phyloP scores from a whole-genome alignment of 2,797 vertebrate genomes.

The Toxotes lorentzi region DNA sequence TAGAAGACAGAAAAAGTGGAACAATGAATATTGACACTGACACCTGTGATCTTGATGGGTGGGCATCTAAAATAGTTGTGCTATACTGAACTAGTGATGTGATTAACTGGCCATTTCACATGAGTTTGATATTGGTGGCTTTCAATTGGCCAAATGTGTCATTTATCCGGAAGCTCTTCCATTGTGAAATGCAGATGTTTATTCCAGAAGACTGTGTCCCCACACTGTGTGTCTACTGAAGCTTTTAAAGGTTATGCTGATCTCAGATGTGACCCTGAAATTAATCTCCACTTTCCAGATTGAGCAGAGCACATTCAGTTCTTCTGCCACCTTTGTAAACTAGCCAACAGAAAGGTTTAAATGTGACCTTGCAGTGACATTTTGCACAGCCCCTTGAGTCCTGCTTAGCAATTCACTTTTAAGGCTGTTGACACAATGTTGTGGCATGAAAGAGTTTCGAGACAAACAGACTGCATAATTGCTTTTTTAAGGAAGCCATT shows the following conservation, averaged over 20 bases:
- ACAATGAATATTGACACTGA: constrained; percentile 10
- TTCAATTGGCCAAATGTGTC: constrained; percentile 33
- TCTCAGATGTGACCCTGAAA: constrained; percentile 41
- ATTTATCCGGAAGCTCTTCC: constrained; percentile 29
- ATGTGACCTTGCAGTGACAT: constrained; percentile 50
- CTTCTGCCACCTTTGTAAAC: constrained; percentile 29
- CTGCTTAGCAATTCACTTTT: constrained; percentile 56
- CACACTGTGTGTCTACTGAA: constrained; percentile 17
- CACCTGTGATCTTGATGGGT: constrained; percentile 9
- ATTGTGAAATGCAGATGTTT: constrained; percentile 38
- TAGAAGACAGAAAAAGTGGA: constrained; percentile 20
- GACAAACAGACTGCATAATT: constrained; percentile 61
- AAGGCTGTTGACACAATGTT: constrained; percentile 54
- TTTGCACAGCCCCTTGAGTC: constrained; percentile 45
- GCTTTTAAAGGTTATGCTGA: constrained; percentile 22
- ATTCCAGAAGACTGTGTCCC: constrained; percentile 3
- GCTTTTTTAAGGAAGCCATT: constrained; percentile 58
- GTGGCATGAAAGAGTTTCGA: constrained; percentile 49
- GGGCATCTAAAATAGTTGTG: constrained; percentile 8
- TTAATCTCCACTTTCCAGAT: constrained; percentile 34
- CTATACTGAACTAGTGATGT: constrained; percentile 13
- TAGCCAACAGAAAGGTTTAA: constrained; percentile 22
- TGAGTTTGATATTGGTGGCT: constrained; percentile 7
- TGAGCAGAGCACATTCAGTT: constrained; percentile 17
- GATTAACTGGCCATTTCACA: constrained; percentile 3